Base-by-base conservation (phyloP, 2,797 vertebrate genomes). In the Hapalemur alaotrensis region DNA sequence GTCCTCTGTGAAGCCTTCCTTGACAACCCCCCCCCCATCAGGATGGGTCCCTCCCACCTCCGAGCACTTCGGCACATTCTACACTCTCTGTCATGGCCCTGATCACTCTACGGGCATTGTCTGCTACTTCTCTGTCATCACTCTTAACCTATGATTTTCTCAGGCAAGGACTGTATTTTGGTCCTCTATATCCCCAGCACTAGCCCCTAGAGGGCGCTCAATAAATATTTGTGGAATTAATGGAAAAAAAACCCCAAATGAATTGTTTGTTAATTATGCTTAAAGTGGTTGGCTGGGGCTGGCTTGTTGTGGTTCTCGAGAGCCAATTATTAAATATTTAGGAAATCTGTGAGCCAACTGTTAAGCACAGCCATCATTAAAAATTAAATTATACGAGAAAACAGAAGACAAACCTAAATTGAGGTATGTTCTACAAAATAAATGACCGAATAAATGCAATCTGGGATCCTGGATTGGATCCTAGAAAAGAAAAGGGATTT, bases 241-340 rank as follows among this genome's bases (percentile, higher is more conserved):
- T 85, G 38, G 25, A 2, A 7, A 32, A 63, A 46, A 46, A 50
- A 46, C 0, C 11, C 20, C 5, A 4, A 41, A 69, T 32, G 28
- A 95, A 96, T 79, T 48, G 80, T 80, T 81, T 41, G 72, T 82
- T 78, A 54, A 17, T 91, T 94, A 94, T 91, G 48, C 59, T 95
- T 89, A 61, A 57, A 18, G 59, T 89, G 28, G 35, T 95, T 43
- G 94, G 79, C 89, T 87, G 46, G 87, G 89, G 46, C 63, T 80
- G 83, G 52, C 41, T 95, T 87, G 65, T 78, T 61, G 63, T 75
- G 48, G n/a, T 83, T 95, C 23, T 6, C 25, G 9, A 91, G 65
- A 91, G 41, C 61, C 89, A 80, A 48, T 70, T 92, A 61, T 86
- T 93, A 95, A 96, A 95, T 94, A 96, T 95, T 97, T 93, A 93